These are phyloP conservation scores for Heliconius himera DNA, from an alignment of 1,140 invertebrate species.

Conservation along the genomic window DNA sequence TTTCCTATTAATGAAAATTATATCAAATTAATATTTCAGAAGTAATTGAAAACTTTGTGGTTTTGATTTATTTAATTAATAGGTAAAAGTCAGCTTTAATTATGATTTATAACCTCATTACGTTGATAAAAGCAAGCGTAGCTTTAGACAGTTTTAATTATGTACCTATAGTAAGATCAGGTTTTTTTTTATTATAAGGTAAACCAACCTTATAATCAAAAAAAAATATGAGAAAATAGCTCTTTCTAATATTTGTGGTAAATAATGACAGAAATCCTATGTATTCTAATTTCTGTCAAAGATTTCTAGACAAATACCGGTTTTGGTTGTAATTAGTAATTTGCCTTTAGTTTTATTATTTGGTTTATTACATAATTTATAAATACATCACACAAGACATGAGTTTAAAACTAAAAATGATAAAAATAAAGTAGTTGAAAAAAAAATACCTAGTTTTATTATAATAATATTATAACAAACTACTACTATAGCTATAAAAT, in stretches of 20 bases:
- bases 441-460: no score
- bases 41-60: background rate
- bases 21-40: background rate
- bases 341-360: background rate
- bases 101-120: constrained; percentile 3
- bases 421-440: no score
- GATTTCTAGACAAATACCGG: no score
- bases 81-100: background rate
- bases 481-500: background rate
- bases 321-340: no score
- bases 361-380: no score
- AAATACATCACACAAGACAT: no score
- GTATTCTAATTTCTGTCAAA: no score
- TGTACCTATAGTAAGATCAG: background rate
- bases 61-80: constrained; percentile 6
- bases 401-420: no score
- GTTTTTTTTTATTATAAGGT: background rate
- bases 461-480: background rate
- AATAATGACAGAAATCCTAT: no score
- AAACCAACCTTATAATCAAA: background rate
- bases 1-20: background rate
- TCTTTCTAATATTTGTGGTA: background rate
- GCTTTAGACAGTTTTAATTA: background rate
- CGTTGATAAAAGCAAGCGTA: background rate
- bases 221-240: background rate